Base-by-base conservation (phyloP, 2,888 invertebrate genomes). In the Andrena fulva region DNA sequence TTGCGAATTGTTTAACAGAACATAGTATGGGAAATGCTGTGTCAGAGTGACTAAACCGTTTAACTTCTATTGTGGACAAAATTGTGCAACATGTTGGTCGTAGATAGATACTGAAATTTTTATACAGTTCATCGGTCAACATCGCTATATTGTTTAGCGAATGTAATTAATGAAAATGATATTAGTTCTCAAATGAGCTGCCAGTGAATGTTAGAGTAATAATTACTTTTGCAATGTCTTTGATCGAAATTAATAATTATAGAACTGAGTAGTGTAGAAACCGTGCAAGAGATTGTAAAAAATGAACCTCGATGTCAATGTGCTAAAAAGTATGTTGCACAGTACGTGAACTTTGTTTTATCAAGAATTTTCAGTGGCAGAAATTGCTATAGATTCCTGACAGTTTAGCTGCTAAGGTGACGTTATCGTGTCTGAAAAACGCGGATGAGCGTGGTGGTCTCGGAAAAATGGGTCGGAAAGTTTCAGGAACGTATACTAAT, bases 401-500 rank as follows among this genome's bases (percentile, higher is more conserved):
- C 42, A 27, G 29, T 56, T 29, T 56, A 73, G 54, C 31, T 12
- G 31, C 20, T 64, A 63, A 76, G 63, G 31, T 31, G 35, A 42
- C 54, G 27, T 29, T 8, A 48, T 52, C 20, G 52, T 56, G 20
- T 77, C n/a, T 48, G 54, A 3, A 12, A 12, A n/a, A 42, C 64
- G 48, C 48, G 27, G 20, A 31, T 73, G 33, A 27, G 24, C 52
- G 10, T 31, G 33, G 52, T 16, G 50, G 48, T 62, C 2, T 20
- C 52, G 24, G n/a, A 69, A 16, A 70, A 70, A 50, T 24, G 10
- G 10, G 24, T 4, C 10, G 24, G 10, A 2, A 4, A 27, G 24
- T 27, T 56, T 27, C 3, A 56, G 56, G 12, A 56, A 56, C 24
- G 10, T 27, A 27, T 8, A 27, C 20, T 10, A 16, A 12, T 50